These are phyloP conservation scores for Pangasius krempfi DNA, from an alignment of 2,797 vertebrate genomes.

Conservation along the genomic window DNA sequence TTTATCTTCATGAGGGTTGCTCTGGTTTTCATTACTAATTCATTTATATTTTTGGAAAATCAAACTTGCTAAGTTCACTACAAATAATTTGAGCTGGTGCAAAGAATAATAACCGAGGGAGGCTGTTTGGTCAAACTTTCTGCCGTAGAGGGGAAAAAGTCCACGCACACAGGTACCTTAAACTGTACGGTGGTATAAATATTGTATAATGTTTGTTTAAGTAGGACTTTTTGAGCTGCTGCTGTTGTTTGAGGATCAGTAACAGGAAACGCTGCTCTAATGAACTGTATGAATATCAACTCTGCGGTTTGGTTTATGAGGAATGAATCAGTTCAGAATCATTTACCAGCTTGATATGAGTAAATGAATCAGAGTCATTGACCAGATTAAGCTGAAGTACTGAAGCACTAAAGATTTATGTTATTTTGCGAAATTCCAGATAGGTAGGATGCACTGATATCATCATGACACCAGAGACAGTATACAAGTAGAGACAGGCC, in stretches of 20 bases:
- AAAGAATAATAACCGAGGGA: neutral
- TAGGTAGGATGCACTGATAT: conserved; percentile 1
- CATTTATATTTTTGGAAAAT: neutral
- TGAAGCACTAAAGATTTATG: neutral
- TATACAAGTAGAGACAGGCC: conserved; percentile 9
- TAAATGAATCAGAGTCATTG: neutral
- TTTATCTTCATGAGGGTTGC: neutral
- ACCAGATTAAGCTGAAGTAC: neutral
- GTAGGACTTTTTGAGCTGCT: neutral
- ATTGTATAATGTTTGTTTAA: neutral
- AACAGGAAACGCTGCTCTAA: conserved; percentile 5
- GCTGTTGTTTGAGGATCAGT: conserved; percentile 8
- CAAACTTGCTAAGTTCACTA: neutral
- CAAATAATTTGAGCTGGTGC: neutral
- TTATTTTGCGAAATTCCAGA: neutral
- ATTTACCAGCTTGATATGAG: conserved; percentile 4
- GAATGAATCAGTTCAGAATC: neutral
- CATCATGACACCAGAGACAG: neutral
- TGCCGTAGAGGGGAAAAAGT: neutral
- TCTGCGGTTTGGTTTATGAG: neutral
- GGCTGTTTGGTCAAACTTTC: neutral
- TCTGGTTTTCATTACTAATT: neutral
- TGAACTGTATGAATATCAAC: conserved; percentile 10
- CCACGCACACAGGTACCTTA: neutral
- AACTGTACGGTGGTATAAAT: neutral